Evolutionary conservation across 1,140 invertebrate genomes (phyloP).

Genomic region (Sesamia nonagrioides): DNA sequence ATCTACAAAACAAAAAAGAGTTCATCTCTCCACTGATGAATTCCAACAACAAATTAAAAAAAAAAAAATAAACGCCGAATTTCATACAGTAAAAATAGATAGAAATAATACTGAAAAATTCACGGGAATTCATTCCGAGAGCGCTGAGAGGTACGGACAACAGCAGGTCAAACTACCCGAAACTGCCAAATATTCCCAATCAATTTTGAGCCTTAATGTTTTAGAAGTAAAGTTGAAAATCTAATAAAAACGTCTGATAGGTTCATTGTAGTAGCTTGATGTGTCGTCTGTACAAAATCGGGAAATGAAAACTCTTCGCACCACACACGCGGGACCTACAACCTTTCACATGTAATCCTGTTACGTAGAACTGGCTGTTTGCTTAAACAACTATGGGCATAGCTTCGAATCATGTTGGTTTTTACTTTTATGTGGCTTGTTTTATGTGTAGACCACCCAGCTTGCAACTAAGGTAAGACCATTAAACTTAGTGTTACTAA

Average conservation of each 20-base stretch:
- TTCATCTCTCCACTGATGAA: not conserved
- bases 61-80: not conserved
- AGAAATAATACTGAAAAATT: constrained; percentile 12
- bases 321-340: not conserved
- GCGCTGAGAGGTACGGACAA: not conserved
- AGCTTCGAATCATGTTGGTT: not conserved
- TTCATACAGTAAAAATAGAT: not conserved
- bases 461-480: not conserved
- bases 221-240: too few relatives aligned
- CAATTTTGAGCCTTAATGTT: too few relatives aligned
- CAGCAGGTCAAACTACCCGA: too few relatives aligned
- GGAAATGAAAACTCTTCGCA: constrained; percentile 8
- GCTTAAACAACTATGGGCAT: not conserved
- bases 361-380: constrained; percentile 17
- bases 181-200: too few relatives aligned
- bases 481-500: too few relatives aligned
- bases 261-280: too few relatives aligned
- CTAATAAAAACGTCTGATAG: too few relatives aligned
- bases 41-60: not conserved
- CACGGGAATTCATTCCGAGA: not conserved
- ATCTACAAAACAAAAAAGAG: not conserved
- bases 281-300: too few relatives aligned
- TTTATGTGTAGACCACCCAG: not conserved
- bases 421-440: constrained; percentile 1
- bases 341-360: constrained; percentile 19